Conservation (phyloP, 2,888 invertebrate genomes). For the Dilophus febrilis region DNA sequence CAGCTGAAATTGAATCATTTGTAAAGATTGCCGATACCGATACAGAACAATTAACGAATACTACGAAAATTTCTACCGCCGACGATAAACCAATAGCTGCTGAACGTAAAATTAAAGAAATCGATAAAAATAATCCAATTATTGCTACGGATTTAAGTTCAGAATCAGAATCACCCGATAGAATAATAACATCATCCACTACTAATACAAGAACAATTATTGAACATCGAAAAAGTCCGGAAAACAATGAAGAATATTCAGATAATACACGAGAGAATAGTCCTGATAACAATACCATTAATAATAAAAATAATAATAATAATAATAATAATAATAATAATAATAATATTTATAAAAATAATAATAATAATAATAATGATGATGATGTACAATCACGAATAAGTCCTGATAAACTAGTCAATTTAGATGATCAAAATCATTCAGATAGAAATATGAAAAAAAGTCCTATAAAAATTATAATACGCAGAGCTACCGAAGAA, state of each 20-base stretch:
- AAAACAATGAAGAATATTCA: slow-evolving; percentile 5
- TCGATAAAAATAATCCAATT: background rate
- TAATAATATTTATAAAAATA: no score
- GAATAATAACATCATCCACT: background rate
- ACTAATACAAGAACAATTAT: no score
- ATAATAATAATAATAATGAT: no score
- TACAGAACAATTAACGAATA: slow-evolving; percentile 7
- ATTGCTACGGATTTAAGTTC: background rate
- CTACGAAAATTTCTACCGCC: slow-evolving; percentile 6
- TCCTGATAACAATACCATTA: background rate
- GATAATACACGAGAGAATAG: slow-evolving; percentile 1
- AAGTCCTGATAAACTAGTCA: slow-evolving; percentile 1
- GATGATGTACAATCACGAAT: background rate
- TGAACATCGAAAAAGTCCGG: background rate
- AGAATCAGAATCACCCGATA: background rate
- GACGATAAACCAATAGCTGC: slow-evolving; percentile 6
- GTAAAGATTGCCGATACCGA: slow-evolving; percentile 14
- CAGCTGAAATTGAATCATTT: slow-evolving; percentile 23
- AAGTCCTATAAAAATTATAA: slow-evolving; percentile 2
- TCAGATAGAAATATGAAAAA: background rate
- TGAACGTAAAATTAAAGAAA: background rate
- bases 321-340: no score
- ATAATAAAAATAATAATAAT: no score
- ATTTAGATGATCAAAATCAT: background rate
- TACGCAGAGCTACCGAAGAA: slow-evolving; percentile 3